Evolutionary conservation across 2,113 vertebrate genomes (phyloP).

Genomic region (Oceanites oceanicus): DNA sequence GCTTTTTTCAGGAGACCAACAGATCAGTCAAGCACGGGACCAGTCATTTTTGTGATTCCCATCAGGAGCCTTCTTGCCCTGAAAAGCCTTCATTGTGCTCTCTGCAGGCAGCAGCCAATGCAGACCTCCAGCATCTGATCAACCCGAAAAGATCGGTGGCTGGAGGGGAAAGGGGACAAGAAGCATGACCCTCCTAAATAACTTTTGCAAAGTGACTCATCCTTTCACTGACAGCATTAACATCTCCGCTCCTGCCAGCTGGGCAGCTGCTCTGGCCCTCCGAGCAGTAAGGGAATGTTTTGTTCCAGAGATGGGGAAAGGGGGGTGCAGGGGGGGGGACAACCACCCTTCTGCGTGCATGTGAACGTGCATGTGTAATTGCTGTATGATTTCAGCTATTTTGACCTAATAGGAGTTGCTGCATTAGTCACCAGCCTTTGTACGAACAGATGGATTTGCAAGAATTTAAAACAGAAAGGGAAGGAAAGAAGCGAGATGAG

Average conservation of each 20-base stretch:
- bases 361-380: conserved; percentile 46
- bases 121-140: conserved; percentile 23
- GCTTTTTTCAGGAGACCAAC: background rate
- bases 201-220: conserved; percentile 69
- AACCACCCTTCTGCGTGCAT: conserved; percentile 26
- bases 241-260: conserved; percentile 66
- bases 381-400: conserved; percentile 70
- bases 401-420: conserved; percentile 53
- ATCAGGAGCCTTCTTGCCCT: background rate
- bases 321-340: background rate
- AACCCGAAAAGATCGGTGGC: background rate
- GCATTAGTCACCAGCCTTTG: conserved; percentile 63
- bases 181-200: conserved; percentile 41
- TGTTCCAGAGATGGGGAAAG: conserved; percentile 63
- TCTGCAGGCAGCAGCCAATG: background rate
- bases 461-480: background rate
- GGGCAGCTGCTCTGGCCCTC: conserved; percentile 73
- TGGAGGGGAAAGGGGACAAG: background rate
- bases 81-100: conserved; percentile 44
- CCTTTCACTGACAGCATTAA: conserved; percentile 61
- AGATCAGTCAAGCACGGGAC: background rate
- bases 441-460: conserved; percentile 25
- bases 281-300: conserved; percentile 71
- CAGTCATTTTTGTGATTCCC: background rate
- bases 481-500: background rate